Evolutionary conservation across 2,888 invertebrate species (phyloP), one percentile per base, ranked within the genome.

Genomic region (Drosophila anomelani): DNA sequence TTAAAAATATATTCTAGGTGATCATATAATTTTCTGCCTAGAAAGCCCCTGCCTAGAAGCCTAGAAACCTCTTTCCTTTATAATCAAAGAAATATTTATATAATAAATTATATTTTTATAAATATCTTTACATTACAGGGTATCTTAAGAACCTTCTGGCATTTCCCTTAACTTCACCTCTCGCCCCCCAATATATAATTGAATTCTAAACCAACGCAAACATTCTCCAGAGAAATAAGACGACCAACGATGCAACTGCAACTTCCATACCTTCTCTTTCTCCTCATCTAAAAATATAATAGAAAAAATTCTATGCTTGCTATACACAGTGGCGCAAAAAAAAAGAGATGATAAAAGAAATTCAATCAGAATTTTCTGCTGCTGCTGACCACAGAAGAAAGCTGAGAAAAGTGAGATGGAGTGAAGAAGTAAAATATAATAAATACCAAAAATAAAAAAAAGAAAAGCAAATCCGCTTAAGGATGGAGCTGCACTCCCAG

Each of bases 201-300:
- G 85, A 85, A 85, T 85, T 82, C 86, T 88, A 89, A 80, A 63
- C 88, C 84, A 74, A 86, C 64, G 79, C 79, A 75, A 66, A 66
- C 77, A 81, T 88, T 88, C 84, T 86, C 84, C 71, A 81, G 84
- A 84, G 84, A 80, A 88, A 86, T 88, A 81, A 57, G 61, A 71
- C 32, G 43, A 61, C 73, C 79, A 72, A 62, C 49, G 60, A 59
- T 72, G 63, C 61, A 71, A 41, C 58, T 55, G 54, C 26, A 57
- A 53, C 53, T 17, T 15, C 38, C 54, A 39, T 13, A 34, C 51
- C 39, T 29, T 17, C 36, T 23, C 53, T n/a, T 32, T 29, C 60
- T n/a, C 43, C 61, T 47, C 72, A 64, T 55, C 56, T 38, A 74
- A 81, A 81, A 74, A 68, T 63, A 73, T 77, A 79, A 87, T 87